These are phyloP conservation scores for Oreortyx pictus DNA, from an alignment of 2,797 vertebrate genomes.

Conservation along the genomic window DNA sequence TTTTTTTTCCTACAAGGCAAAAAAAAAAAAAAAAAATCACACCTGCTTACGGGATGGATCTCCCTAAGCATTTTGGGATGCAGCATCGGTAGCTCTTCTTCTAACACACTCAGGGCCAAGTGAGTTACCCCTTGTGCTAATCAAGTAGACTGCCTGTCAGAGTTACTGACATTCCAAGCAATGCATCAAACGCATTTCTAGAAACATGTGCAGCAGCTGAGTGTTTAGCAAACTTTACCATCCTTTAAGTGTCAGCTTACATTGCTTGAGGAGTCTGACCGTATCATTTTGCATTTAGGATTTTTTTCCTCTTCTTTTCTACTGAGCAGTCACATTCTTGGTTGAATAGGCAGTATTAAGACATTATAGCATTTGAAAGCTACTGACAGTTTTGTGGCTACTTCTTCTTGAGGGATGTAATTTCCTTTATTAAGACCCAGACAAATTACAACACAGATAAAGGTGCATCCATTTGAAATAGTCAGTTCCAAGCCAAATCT, in stretches of 20 bases:
- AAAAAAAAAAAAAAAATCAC: not conserved
- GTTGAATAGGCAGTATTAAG: not conserved
- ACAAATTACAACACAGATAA: not conserved
- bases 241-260: not conserved
- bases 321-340: not conserved
- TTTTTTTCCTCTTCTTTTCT: not conserved
- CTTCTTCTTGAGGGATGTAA: not conserved
- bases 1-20: not conserved
- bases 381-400: not conserved
- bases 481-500: not conserved
- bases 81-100: not conserved
- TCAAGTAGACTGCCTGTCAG: not conserved
- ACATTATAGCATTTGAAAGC: not conserved
- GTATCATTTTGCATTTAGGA: not conserved
- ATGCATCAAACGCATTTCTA: not conserved
- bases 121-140: not conserved
- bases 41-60: not conserved
- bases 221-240: not conserved
- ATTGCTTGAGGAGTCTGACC: not conserved
- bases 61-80: not conserved
- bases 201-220: not conserved
- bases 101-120: not conserved
- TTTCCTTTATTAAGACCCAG: constrained; percentile 1
- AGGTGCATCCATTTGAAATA: not conserved
- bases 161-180: not conserved